These are phyloP conservation scores for Drosophila flavopinicola DNA, from an alignment of 2,888 invertebrate genomes.

Conservation along the genomic window DNA sequence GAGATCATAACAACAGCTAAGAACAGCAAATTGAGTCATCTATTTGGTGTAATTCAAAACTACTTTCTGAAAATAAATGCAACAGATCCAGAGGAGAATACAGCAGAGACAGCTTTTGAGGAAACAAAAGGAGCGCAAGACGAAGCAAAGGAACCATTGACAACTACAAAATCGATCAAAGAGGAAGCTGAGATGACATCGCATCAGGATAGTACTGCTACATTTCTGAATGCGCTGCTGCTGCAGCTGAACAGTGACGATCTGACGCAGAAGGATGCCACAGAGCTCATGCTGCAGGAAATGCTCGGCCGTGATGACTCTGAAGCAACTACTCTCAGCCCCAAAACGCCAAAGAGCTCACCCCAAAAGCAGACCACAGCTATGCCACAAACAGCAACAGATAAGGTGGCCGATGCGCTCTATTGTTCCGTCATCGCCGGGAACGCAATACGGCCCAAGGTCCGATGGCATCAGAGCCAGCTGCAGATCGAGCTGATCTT, in stretches of 20 bases:
- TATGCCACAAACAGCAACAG: background rate
- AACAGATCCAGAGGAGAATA: background rate
- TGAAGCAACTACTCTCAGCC: too few relatives aligned
- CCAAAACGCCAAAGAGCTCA: too few relatives aligned
- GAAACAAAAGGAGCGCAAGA: too few relatives aligned
- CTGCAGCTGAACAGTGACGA: slow-evolving; percentile 13
- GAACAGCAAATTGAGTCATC: background rate
- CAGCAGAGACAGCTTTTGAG: too few relatives aligned
- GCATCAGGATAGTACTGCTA: background rate
- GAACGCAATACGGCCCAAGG: slow-evolving; percentile 46
- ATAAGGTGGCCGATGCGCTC: slow-evolving; percentile 3
- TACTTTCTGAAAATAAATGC: background rate
- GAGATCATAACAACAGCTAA: background rate
- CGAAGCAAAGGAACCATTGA: too few relatives aligned
- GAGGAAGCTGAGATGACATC: background rate
- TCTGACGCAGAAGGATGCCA: background rate
- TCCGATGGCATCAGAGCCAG: slow-evolving; percentile 53
- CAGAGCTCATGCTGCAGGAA: slow-evolving; percentile 7
- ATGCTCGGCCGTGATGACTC: background rate
- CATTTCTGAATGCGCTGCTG: slow-evolving; percentile 21
- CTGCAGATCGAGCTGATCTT: slow-evolving; percentile 41
- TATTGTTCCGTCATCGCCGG: slow-evolving; percentile 1
- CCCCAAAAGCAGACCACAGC: background rate
- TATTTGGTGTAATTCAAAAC: background rate
- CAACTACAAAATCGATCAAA: background rate